A percentile compares a stretch with the other conserved stretches of the same genome.
Evolutionary conservation across 2,113 vertebrate species (phyloP).

Genomic region (Ursus arctos): DNA sequence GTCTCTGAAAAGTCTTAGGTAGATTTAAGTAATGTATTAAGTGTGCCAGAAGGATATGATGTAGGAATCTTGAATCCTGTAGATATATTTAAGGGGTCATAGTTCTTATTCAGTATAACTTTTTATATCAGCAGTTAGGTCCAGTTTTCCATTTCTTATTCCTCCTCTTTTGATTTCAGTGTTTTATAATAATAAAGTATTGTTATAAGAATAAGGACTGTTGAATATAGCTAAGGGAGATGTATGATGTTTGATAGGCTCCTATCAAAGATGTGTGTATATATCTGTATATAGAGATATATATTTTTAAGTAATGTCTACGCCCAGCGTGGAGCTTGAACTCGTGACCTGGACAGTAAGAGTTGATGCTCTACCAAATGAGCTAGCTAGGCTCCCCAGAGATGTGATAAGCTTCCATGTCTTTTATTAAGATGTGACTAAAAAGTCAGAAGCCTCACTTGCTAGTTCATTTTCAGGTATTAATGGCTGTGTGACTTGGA

Average conservation of each 20-base stretch:
- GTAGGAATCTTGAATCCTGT: neutral
- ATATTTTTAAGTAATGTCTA: neutral
- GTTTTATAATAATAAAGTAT: neutral
- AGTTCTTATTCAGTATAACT: neutral
- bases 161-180: neutral
- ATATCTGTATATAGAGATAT: neutral
- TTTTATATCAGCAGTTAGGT: neutral
- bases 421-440: neutral
- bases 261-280: neutral
- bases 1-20: neutral
- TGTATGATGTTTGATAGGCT: neutral
- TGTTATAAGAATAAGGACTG: no score
- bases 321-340: neutral
- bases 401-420: neutral
- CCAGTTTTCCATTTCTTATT: neutral
- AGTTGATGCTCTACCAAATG: neutral
- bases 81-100: neutral
- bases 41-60: neutral
- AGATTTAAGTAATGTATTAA: conserved; percentile 33
- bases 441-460: neutral
- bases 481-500: neutral
- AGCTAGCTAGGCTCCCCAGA: neutral
- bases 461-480: neutral
- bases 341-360: neutral
- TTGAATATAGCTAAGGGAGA: neutral